Evolutionary conservation across 1,140 invertebrate genomes (phyloP).

Genomic region (Acyrthosiphon pisum): DNA sequence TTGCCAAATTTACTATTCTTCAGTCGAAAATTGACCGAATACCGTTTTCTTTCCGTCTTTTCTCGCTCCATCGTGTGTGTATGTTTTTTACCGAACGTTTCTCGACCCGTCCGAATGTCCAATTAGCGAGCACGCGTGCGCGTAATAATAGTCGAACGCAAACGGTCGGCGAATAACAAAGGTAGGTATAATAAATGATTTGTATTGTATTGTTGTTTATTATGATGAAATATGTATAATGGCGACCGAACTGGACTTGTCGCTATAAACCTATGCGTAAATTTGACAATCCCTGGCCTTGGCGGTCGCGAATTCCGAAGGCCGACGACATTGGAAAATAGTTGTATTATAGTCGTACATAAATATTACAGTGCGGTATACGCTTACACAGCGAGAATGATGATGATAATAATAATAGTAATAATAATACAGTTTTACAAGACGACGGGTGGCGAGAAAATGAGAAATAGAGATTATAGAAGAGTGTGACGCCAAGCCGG

Average conservation of each 20-base stretch:
- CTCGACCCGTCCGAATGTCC: background rate
- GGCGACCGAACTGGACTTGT: conserved; percentile 20
- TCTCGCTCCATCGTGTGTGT: background rate
- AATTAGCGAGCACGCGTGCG: background rate
- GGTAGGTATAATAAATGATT: background rate
- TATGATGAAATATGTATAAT: background rate
- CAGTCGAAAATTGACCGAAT: background rate
- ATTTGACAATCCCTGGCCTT: conserved; percentile 38
- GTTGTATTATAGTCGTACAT: background rate
- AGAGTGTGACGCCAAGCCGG: background rate
- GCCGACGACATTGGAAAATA: conserved; percentile 40
- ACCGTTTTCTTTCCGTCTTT: background rate
- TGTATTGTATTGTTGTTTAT: background rate
- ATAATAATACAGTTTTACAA: background rate
- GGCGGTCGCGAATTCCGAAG: background rate
- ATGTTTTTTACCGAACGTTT: background rate
- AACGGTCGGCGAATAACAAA: background rate
- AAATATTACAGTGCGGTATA: background rate
- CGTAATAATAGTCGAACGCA: background rate
- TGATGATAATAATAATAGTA: background rate
- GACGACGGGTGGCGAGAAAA: too few species aligned
- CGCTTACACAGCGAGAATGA: background rate
- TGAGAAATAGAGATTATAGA: background rate
- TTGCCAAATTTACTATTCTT: background rate
- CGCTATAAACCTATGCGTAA: background rate